Percentiles rank a stretch among this genome's conserved stretches.
Conservation (phyloP, 2,113 vertebrate species). For the Boulengeromyrus knoepffleri region DNA sequence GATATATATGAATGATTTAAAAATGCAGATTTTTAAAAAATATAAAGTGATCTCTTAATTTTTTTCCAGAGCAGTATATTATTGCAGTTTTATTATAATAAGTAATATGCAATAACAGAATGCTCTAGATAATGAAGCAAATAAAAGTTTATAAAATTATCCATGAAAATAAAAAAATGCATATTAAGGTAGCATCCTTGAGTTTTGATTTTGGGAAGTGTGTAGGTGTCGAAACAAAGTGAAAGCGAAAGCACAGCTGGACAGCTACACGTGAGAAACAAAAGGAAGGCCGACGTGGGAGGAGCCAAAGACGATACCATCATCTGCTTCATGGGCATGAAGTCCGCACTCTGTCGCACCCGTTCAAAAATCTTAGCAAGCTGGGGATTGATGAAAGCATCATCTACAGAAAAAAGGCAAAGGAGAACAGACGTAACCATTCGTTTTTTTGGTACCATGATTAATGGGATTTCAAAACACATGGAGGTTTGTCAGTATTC, state of each 20-base stretch:
- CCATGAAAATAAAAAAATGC: not conserved
- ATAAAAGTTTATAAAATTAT: not conserved
- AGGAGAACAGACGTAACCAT: not conserved
- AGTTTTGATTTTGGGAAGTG: not conserved
- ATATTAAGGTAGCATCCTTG: not conserved
- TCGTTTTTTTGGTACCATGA: not conserved
- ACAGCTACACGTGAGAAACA: not conserved
- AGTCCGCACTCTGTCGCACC: slow-evolving; percentile 88
- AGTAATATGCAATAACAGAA: not conserved
- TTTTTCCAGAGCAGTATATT: not conserved
- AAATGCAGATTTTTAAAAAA: not conserved
- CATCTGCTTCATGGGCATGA: slow-evolving; percentile 94
- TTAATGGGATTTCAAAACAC: not conserved
- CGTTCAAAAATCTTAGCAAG: slow-evolving; percentile 89
- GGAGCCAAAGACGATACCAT: slow-evolving; percentile 49
- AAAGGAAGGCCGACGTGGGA: not conserved
- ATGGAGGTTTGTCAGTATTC: not conserved
- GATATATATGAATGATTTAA: not conserved
- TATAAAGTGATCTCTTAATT: not conserved
- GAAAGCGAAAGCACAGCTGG: not conserved
- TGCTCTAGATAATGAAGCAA: not conserved
- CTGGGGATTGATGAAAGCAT: slow-evolving; percentile 90
- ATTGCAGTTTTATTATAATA: not conserved
- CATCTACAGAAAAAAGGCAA: slow-evolving; percentile 59
- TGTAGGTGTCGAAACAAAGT: not conserved